Percentiles rank a stretch among this genome's conserved stretches.
Evolutionary conservation across 2,797 vertebrate genomes (phyloP).

Genomic region (Bryconaethiops microstoma): DNA sequence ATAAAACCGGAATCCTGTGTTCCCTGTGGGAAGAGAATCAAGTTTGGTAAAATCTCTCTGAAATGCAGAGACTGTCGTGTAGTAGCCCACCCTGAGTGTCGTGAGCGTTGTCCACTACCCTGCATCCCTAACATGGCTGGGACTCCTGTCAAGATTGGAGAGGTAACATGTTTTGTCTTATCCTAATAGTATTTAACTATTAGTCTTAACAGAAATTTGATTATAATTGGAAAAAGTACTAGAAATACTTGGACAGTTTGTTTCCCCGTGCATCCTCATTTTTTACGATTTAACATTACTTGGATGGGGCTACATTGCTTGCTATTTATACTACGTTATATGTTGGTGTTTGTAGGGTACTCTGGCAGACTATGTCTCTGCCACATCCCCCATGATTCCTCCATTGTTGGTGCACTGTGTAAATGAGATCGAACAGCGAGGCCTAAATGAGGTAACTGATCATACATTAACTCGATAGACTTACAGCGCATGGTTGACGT

Average conservation of each 20-base stretch:
- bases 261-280: not conserved
- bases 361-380: constrained; percentile 88
- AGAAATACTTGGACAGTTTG: not conserved
- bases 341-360: constrained; percentile 78
- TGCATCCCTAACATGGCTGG: constrained; percentile 87
- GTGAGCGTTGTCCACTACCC: constrained; percentile 92
- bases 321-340: not conserved
- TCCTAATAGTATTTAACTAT: too few relatives aligned
- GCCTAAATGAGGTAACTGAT: constrained; percentile 87
- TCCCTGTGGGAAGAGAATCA: constrained; percentile 95
- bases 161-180: constrained; percentile 73
- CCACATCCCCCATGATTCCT: constrained; percentile 92
- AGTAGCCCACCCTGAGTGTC: constrained; percentile 91
- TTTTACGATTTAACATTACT: not conserved
- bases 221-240: not conserved
- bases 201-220: not conserved
- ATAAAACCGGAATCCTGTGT: constrained; percentile 98
- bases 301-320: not conserved
- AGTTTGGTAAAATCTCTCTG: constrained; percentile 93
- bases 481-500: too few relatives aligned
- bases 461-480: not conserved
- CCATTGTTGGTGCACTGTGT: constrained; percentile 92
- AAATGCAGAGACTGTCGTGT: constrained; percentile 95
- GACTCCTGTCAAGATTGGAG: constrained; percentile 87
- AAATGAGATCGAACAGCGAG: constrained; percentile 95